A percentile compares a stretch with the other conserved stretches of the same genome.
phyloP scores from a whole-genome alignment of 2,113 vertebrate genomes.

The Ploceus nigricollis region DNA sequence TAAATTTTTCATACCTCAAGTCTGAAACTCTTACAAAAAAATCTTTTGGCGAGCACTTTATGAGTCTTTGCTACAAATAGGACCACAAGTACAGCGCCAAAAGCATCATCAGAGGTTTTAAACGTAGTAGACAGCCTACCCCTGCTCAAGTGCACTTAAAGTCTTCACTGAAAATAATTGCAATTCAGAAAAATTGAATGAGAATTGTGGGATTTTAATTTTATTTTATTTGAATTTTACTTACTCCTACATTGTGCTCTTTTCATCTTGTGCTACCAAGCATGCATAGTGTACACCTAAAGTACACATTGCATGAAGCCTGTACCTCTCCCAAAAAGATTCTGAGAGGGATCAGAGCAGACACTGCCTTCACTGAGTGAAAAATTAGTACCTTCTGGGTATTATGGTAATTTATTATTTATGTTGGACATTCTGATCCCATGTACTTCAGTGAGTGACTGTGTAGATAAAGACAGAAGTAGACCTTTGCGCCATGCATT shows the following conservation, averaged over 20 bases:
- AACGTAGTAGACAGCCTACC: background rate
- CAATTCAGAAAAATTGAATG: background rate
- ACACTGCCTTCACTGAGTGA: background rate
- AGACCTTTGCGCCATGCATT: background rate
- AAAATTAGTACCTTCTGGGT: background rate
- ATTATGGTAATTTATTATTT: background rate
- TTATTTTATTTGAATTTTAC: background rate
- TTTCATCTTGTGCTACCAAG: background rate
- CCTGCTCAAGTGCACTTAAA: background rate
- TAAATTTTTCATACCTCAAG: background rate
- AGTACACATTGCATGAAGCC: rapidly evolving
- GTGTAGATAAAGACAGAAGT: background rate
- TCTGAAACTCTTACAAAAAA: background rate
- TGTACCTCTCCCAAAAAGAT: background rate
- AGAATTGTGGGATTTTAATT: background rate
- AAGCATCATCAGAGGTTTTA: background rate
- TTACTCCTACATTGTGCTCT: background rate
- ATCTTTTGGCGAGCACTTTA: background rate
- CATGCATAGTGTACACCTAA: background rate
- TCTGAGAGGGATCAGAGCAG: background rate
- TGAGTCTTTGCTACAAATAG: background rate
- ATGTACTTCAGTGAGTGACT: background rate
- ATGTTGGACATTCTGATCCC: background rate
- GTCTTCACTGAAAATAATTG: background rate
- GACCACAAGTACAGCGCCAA: background rate